Conservation (phyloP, 92 coral and sea anemone genomes). For the Parazoanthus swiftii region DNA sequence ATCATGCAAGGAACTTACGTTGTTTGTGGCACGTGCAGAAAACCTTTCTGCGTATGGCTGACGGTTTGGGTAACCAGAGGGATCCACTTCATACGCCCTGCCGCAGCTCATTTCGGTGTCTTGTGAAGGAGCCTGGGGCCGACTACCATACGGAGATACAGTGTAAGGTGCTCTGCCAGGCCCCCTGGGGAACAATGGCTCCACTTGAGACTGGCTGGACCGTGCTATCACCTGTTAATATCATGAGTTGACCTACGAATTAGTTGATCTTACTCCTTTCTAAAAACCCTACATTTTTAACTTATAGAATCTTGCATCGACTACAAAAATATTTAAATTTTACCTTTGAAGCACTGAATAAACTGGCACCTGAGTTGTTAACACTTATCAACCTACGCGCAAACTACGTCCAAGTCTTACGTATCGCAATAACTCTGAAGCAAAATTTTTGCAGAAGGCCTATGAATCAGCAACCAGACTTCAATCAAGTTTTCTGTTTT, state of each 20-base stretch:
- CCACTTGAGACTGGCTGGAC: neutral
- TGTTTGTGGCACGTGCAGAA: neutral
- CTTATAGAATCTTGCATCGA: too few relatives aligned
- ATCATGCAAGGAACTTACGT: neutral
- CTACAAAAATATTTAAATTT: too few relatives aligned
- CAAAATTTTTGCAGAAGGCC: too few relatives aligned
- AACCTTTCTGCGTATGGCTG: constrained; percentile 2
- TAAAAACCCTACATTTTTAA: too few relatives aligned
- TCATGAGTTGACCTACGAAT: neutral
- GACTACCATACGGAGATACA: neutral
- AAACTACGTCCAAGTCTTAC: too few relatives aligned
- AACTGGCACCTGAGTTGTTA: too few relatives aligned
- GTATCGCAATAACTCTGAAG: too few relatives aligned
- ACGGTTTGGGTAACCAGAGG: neutral
- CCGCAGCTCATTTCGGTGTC: neutral
- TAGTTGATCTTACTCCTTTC: neutral
- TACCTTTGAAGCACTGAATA: too few relatives aligned
- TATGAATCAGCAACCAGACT: too few relatives aligned
- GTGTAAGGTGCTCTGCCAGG: constrained; percentile 7
- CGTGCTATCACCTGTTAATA: neutral
- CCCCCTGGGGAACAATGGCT: constrained; percentile 24
- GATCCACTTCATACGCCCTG: neutral
- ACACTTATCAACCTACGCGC: too few relatives aligned
- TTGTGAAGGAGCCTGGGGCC: neutral
- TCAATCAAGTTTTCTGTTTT: too few relatives aligned